A percentile compares a stretch with the other conserved stretches of the same genome.
phyloP scores from a whole-genome alignment of 2,797 vertebrate genomes.

The Vipera ursinii region DNA sequence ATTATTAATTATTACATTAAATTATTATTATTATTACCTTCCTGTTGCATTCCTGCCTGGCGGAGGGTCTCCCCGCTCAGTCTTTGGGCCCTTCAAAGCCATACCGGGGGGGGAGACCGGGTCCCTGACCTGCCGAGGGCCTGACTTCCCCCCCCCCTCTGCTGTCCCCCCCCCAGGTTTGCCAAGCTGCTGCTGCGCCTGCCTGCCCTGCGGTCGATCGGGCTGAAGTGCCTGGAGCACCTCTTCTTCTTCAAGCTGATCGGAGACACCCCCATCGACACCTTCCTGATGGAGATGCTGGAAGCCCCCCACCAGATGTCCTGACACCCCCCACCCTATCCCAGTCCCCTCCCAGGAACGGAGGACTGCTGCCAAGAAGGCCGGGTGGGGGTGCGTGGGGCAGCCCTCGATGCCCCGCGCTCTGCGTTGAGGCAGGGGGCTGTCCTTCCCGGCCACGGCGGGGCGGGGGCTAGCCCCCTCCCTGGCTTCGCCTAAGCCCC shows the following conservation, averaged over 20 bases:
- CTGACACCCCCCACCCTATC: slow-evolving; percentile 33
- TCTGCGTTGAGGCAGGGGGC: background rate
- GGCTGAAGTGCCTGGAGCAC: slow-evolving; percentile 92
- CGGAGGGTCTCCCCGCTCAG: background rate
- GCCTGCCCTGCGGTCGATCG: slow-evolving; percentile 89
- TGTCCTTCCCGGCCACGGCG: background rate
- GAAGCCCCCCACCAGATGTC: slow-evolving; percentile 90
- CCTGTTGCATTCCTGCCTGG: background rate
- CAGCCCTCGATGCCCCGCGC: background rate
- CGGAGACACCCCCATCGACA: slow-evolving; percentile 91
- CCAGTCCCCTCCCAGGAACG: background rate
- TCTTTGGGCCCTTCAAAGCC: background rate
- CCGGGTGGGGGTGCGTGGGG: background rate
- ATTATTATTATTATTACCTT: no score
- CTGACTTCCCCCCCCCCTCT: fast-evolving
- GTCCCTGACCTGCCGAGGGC: background rate
- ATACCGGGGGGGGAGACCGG: background rate
- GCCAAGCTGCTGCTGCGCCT: slow-evolving; percentile 92
- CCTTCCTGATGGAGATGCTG: slow-evolving; percentile 95
- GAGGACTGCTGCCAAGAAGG: background rate
- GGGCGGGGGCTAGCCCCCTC: background rate
- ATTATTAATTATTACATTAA: no score
- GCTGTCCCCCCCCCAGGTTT: slow-evolving; percentile 72
- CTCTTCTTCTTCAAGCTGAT: slow-evolving; percentile 97
- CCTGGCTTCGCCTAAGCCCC: background rate